Evolutionary conservation across 2,888 invertebrate species (phyloP), one percentile per base, ranked within the genome.

Genomic region (Acronicta alni): DNA sequence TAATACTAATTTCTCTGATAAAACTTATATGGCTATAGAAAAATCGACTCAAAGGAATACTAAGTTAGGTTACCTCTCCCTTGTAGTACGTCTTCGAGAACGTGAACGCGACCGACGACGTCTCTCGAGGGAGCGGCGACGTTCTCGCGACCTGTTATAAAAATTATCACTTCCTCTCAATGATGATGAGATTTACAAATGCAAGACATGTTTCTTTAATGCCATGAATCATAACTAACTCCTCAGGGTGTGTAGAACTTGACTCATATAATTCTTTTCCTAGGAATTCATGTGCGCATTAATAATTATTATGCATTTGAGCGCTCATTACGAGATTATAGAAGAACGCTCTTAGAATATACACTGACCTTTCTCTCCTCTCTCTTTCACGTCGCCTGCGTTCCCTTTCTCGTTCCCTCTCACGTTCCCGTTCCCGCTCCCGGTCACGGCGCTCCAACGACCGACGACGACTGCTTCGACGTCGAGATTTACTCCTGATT

Each of bases 41-140:
- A 12, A 12, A 30, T 30, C 10, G 2, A 4, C 32, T 4, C 14
- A 2, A 14, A 32, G 35, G 12, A 30, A 30, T 30, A 30, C 10
- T 35, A n/a, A 59, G 45, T 86, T 35, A n/a, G 60, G 45, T 86
- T 89, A 94, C 94, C 94, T 94, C 81, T 93, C 92, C 82, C 89
- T 89, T 63, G 94, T 89, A 57, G 92, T 89, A 87, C 93, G 93
- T 84, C 93, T 87, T 78, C 92, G 90, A 81, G 93, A 91, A 79
- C 92, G 91, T 67, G 93, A 91, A 67, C 91, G 91, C 39, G 95
- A 88, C 58, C 95, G 88, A 73, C 92, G 87, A 75, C 94, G 91
- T 76, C 91, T 89, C 80, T 94, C 94, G 77, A 94, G 84, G 75
- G 94, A 94, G 78, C 94, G 91, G 75, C 94, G 92, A 83, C 94